Base-by-base conservation (phyloP, 1,140 invertebrate genomes). In the Micrasema minimum region DNA sequence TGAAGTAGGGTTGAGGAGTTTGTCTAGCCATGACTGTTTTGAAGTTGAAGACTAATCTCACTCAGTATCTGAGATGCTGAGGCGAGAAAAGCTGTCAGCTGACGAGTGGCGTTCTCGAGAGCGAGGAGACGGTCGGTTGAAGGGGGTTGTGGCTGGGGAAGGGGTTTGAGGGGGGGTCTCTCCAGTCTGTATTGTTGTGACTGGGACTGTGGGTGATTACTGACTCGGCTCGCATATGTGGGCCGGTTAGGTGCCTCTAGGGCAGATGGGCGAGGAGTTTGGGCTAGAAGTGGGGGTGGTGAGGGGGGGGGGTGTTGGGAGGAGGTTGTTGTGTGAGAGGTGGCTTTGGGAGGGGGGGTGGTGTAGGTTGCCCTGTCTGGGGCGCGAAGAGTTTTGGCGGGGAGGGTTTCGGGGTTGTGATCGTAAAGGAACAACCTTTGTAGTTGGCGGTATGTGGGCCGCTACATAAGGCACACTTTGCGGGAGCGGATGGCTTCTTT, bases 401-500 rank as follows among this genome's bases (percentile, higher is more conserved):
- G 10, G 41, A 11, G 41, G 41, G 10, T n/a, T 43, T 0, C 11
- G 43, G 3, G n/a, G 16, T 45, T 45, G 43, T 9, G 26, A 7
- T 31, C 26, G 26, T 2, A n/a, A 7, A 7, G 26, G 26, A 18
- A 23, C 57, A 61, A 9, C 38, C 57, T 23, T 61, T 61, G 18
- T 41, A 61, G 23, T 35, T 57, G 1, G 53, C 53, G 22, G 53
- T 11, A n/a, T 55, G 57, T 20, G 57, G 35, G 2, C 57, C 57
- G 5, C 22, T 6, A 9, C 57, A 61, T 2, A 43, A 7, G 2
- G 35, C 57, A 3, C 57, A 61, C 16, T 18, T 61, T 0, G 57
- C 57, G 0, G 57, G 57, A 1, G 41, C 41, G 7, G 41, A 14
- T 9, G 3, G 0, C 2, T 35, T 0, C 20, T 41, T 41, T 0